Conservation (phyloP, 2,888 invertebrate species). For the Chloroclystis v-ata region DNA sequence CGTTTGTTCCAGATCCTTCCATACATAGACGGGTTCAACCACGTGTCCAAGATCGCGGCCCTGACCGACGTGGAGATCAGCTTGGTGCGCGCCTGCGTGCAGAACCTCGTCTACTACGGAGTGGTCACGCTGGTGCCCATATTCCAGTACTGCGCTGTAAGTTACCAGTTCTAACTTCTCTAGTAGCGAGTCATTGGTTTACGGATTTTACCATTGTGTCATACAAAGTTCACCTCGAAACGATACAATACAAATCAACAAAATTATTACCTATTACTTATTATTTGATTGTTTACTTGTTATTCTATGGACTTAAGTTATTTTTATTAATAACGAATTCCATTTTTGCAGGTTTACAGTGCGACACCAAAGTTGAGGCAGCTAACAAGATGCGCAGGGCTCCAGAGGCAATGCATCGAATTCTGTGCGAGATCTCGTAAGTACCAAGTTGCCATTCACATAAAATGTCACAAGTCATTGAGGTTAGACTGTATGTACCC, state of each 20-base stretch:
- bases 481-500: too few relatives aligned
- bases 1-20: constrained; percentile 80
- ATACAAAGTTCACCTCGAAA: too few relatives aligned
- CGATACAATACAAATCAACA: too few relatives aligned
- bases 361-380: constrained; percentile 84
- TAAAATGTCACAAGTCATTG: too few relatives aligned
- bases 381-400: constrained; percentile 79
- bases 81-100: constrained; percentile 87
- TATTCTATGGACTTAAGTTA: too few relatives aligned
- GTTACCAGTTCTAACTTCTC: too few relatives aligned
- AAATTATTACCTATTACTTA: too few relatives aligned
- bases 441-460: too few relatives aligned
- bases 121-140: constrained; percentile 86
- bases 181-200: too few relatives aligned
- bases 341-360: constrained; percentile 83
- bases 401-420: constrained; percentile 84
- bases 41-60: constrained; percentile 86
- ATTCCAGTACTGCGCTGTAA: constrained; percentile 87
- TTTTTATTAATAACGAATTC: too few relatives aligned
- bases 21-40: constrained; percentile 89
- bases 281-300: too few relatives aligned
- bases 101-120: constrained; percentile 87
- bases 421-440: constrained; percentile 84
- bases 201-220: too few relatives aligned
- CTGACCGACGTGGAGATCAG: constrained; percentile 89